Conservation (phyloP, 2,113 vertebrate genomes). For the Pterophyllum scalare region DNA sequence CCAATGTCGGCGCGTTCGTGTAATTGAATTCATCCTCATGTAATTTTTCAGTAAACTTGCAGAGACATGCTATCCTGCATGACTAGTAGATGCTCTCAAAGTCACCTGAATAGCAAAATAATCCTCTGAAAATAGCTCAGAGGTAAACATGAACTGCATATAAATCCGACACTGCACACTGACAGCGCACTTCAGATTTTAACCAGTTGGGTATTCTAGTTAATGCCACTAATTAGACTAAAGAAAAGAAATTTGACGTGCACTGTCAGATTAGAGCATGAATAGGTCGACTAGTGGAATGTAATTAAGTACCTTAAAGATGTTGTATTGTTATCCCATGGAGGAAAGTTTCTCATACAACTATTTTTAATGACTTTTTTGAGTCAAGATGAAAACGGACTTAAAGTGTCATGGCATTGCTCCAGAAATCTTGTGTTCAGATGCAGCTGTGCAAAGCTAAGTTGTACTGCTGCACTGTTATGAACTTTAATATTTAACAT, state of each 20-base stretch:
- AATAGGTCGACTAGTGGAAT: background rate
- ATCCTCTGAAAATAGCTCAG: conserved; percentile 17
- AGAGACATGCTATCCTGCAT: background rate
- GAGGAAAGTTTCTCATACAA: too few relatives aligned
- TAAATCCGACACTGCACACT: background rate
- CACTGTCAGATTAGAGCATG: background rate
- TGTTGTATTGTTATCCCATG: too few relatives aligned
- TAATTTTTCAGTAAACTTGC: conserved; percentile 10
- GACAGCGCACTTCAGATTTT: background rate
- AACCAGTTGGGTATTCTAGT: background rate
- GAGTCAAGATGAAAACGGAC: too few relatives aligned
- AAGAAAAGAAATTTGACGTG: too few relatives aligned
- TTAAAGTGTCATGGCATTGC: too few relatives aligned
- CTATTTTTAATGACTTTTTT: too few relatives aligned
- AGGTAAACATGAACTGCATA: background rate
- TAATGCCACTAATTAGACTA: background rate
- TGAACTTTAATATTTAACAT: too few relatives aligned
- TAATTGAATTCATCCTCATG: background rate
- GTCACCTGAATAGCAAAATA: background rate
- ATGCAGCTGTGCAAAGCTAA: too few relatives aligned
- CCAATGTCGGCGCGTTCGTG: background rate
- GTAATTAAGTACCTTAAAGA: too few relatives aligned
- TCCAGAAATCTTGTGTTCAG: too few relatives aligned
- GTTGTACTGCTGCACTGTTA: too few relatives aligned
- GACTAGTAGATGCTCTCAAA: background rate